Evolutionary conservation across 2,113 vertebrate species (phyloP), one percentile per base, ranked within the genome.

Genomic region (Corvus hawaiiensis): DNA sequence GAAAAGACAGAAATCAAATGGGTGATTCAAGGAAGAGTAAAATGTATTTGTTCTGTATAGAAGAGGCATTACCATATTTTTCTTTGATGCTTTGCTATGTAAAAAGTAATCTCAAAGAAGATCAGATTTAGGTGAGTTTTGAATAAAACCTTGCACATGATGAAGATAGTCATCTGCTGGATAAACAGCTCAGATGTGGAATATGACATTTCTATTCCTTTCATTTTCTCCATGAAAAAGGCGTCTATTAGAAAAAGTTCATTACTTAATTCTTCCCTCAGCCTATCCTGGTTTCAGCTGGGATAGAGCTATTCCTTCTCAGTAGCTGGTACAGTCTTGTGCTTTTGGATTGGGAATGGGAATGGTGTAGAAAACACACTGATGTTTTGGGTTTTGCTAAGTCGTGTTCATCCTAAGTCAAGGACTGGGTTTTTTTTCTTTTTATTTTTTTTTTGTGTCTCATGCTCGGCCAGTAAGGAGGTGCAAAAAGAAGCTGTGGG

Each of bases 361-460:
- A 33, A 54, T 28, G 22, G 18, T 46, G 18, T 37, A 27, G 32
- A 52, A 28, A 76, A 23, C 10, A 51, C 26, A 6, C 7, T 16
- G 21, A 22, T 32, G 17, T 13, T 67, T 51, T 59, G 37, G 7
- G 22, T 28, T 13, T 59, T 77, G 10, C 22, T 19, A 44, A 27
- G 1, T 6, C 0, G 0, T 37, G 5, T 4, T 44, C 22, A 37
- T 61, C 15, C 46, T 12, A 61, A 61, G 1, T 9, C 27, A 39
- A 87, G 18, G 46, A 37, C 19, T 52, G 41, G 10, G 10, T 39
- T 2, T n/a, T 35, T 46, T 39, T 17, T 4, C 2, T 8, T 32
- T 5, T 33, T 46, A 17, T 17, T 5, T 2, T 7, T 32, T 11
- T 37, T 24, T 26, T 35, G 17, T 51, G 83, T 27, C 21, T 67